Percentiles rank a stretch among this genome's conserved stretches.
Conservation (phyloP, 2,888 invertebrate species). For the Ditylenchus weischeri region DNA sequence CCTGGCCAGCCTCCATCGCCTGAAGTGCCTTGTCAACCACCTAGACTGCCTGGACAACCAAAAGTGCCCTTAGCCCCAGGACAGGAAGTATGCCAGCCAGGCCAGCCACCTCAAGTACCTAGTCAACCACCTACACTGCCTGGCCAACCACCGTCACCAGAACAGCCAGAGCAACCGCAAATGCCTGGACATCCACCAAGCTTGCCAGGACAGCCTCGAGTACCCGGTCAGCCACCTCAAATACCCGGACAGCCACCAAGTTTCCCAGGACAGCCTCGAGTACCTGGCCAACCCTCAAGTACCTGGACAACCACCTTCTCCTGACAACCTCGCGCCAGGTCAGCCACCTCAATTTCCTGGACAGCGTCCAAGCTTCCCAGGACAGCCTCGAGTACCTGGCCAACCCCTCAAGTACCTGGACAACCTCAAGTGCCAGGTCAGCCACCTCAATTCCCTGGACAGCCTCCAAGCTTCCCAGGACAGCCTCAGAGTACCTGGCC, state of each 20-base stretch:
- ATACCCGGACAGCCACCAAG: conserved; percentile 18
- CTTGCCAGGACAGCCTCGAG: conserved; percentile 18
- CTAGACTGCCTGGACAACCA: conserved; percentile 7
- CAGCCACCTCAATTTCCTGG: conserved; percentile 15
- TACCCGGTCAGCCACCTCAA: conserved; percentile 9
- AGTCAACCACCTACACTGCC: background rate
- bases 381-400: conserved; percentile 1
- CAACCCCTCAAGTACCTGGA: conserved; percentile 18
- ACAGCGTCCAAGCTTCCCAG: conserved; percentile 6
- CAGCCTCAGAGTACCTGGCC: conserved; percentile 1
- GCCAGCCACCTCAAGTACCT: background rate
- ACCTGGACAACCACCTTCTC: background rate
- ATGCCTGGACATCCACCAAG: conserved; percentile 8
- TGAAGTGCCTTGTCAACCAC: conserved; percentile 1
- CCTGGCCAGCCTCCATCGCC: conserved; percentile 17
- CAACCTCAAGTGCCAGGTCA: conserved; percentile 19
- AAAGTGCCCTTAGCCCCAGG: too few species aligned
- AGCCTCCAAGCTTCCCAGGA: conserved; percentile 1
- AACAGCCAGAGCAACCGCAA: background rate
- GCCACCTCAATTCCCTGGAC: conserved; percentile 15
- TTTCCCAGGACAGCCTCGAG: background rate
- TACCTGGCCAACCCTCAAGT: conserved; percentile 20
- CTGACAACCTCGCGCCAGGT: conserved; percentile 18
- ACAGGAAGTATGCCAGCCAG: too few species aligned
- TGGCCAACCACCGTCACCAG: too few species aligned